Percentiles rank a stretch among this genome's conserved stretches.
Conservation (phyloP, 2,888 invertebrate genomes). For the Caenorhabditis doughertyi region DNA sequence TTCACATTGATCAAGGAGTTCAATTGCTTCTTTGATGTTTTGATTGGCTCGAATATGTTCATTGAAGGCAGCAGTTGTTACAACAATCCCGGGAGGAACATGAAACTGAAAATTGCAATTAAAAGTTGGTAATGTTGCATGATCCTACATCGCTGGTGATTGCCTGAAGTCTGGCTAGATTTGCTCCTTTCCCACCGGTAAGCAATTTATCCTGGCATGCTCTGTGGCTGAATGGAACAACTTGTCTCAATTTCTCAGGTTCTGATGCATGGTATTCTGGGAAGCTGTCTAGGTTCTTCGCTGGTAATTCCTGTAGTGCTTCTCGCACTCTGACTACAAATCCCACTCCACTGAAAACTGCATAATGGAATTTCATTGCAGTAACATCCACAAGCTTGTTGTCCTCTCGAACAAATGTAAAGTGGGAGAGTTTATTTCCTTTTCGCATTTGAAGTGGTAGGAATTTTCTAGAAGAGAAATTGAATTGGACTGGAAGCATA, state of each 20-base stretch:
- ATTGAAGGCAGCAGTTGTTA: conserved; percentile 74
- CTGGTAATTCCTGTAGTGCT: conserved; percentile 7
- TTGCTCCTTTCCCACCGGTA: conserved; percentile 90
- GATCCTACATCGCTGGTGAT: conserved; percentile 74
- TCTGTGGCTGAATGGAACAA: conserved; percentile 72
- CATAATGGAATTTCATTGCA: conserved; percentile 43
- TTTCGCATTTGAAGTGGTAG: conserved; percentile 50
- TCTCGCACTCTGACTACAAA: conserved; percentile 51
- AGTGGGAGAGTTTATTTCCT: conserved; percentile 38
- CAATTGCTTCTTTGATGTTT: conserved; percentile 43
- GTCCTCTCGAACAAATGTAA: conserved; percentile 37
- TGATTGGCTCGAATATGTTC: conserved; percentile 64
- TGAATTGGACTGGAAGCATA: conserved; percentile 48
- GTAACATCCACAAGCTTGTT: conserved; percentile 46
- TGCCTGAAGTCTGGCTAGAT: conserved; percentile 87
- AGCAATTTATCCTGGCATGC: conserved; percentile 83
- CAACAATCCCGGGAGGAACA: conserved; percentile 76
- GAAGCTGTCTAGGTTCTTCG: conserved; percentile 29
- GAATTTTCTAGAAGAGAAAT: conserved; percentile 15
- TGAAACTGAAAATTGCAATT: conserved; percentile 61
- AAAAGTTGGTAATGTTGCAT: not conserved
- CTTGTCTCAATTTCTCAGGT: conserved; percentile 52
- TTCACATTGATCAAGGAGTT: conserved; percentile 31
- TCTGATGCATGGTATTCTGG: conserved; percentile 56
- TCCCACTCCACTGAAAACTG: conserved; percentile 59